Evolutionary conservation across 1,140 invertebrate genomes (phyloP).

Genomic region (Drosophila jambulina): DNA sequence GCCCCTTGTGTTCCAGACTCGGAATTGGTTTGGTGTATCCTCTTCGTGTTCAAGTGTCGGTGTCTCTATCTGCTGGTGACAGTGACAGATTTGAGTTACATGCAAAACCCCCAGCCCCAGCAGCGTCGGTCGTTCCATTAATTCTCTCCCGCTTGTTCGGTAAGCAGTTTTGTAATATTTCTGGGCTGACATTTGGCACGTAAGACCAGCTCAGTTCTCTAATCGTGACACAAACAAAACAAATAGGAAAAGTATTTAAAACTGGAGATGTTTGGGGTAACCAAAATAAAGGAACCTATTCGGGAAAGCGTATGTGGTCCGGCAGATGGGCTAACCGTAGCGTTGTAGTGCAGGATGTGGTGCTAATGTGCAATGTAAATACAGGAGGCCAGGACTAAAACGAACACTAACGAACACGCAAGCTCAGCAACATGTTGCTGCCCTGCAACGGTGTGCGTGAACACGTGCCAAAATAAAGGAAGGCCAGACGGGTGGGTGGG

Average conservation of each 20-base stretch:
- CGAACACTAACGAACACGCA: constrained; percentile 29
- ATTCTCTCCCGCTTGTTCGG: constrained; percentile 9
- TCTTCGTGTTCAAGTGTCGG: constrained; percentile 10
- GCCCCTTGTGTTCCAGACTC: constrained; percentile 11
- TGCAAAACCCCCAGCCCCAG: constrained; percentile 4
- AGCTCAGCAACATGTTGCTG: constrained; percentile 70
- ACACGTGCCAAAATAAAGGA: constrained; percentile 64
- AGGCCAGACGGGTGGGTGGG: neutral
- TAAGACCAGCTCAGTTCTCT: neutral
- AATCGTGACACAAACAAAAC: constrained; percentile 3
- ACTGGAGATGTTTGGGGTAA: neutral
- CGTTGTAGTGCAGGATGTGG: constrained; percentile 10
- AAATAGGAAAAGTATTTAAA: constrained; percentile 11
- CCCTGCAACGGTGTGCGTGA: constrained; percentile 30
- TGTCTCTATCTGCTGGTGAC: constrained; percentile 30
- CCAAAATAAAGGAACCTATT: constrained; percentile 1
- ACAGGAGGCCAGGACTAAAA: neutral
- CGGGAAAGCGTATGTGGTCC: neutral
- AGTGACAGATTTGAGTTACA: constrained; percentile 43
- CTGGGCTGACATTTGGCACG: constrained; percentile 9
- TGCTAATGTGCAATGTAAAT: constrained; percentile 28
- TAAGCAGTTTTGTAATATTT: constrained; percentile 15
- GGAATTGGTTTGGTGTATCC: constrained; percentile 3
- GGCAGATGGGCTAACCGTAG: neutral
- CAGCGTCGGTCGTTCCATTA: neutral